Percentiles rank a stretch among this genome's conserved stretches.
phyloP scores from a whole-genome alignment of 2,113 vertebrate genomes.

The Gracilinanus agilis region DNA sequence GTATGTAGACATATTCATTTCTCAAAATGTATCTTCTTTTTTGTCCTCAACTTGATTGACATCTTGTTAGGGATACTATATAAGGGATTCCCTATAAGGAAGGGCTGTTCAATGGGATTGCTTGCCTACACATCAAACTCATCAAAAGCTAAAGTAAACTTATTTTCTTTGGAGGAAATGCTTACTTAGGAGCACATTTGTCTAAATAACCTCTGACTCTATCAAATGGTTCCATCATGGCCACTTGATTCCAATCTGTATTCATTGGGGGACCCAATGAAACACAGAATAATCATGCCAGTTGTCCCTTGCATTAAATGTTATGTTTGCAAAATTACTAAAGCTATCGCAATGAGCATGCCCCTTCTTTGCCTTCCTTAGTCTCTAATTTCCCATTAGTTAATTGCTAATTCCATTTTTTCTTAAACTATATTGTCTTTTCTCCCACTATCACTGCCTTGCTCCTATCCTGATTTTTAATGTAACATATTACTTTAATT shows the following conservation, averaged over 20 bases:
- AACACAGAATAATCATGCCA: neutral
- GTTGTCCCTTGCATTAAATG: neutral
- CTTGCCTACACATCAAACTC: neutral
- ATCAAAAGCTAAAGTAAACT: neutral
- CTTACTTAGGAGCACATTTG: neutral
- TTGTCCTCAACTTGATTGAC: neutral
- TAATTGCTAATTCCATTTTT: neutral
- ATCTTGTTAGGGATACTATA: neutral
- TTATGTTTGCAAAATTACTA: accelerated
- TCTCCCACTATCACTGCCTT: neutral
- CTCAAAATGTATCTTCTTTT: neutral
- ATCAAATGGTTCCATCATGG: neutral
- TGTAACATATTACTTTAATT: neutral
- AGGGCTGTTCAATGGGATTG: neutral
- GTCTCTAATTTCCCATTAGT: too few relatives aligned
- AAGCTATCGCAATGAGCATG: accelerated
- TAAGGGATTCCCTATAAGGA: neutral
- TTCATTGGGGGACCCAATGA: neutral
- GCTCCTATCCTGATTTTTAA: neutral
- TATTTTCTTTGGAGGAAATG: neutral
- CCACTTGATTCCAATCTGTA: accelerated
- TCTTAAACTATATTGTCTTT: neutral
- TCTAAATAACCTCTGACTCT: neutral
- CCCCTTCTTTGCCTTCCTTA: neutral
- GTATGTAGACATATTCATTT: neutral